Evolutionary conservation across 2,888 invertebrate genomes (phyloP).

Genomic region (Trissolcus brochymenae): DNA sequence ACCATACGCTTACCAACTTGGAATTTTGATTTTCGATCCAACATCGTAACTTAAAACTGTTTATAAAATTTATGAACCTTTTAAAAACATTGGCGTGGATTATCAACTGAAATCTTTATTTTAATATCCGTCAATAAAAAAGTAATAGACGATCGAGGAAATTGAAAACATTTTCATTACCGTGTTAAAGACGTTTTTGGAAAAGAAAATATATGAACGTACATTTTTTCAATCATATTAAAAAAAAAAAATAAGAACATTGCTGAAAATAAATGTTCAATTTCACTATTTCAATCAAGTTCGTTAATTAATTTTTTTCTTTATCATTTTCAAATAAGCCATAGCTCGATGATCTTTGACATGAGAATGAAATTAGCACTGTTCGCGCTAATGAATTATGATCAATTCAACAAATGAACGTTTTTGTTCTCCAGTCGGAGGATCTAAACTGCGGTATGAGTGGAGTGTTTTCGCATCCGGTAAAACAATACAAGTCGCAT

Average conservation of each 20-base stretch:
- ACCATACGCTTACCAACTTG: background rate
- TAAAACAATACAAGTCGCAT: conserved; percentile 14
- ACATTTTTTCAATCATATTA: too few relatives aligned
- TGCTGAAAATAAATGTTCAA: too few relatives aligned
- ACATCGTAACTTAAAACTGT: background rate
- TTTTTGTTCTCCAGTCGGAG: conserved; percentile 21
- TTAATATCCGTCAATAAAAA: too few relatives aligned
- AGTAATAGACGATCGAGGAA: too few relatives aligned
- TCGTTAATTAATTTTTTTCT: too few relatives aligned
- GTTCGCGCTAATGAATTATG: conserved; percentile 10
- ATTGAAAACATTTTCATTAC: too few relatives aligned
- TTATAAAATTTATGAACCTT: background rate
- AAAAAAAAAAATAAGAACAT: too few relatives aligned
- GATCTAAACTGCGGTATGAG: conserved; percentile 19
- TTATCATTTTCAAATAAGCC: too few relatives aligned
- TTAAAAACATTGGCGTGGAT: background rate
- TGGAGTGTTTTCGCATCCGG: conserved; percentile 27
- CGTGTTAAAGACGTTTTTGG: too few relatives aligned
- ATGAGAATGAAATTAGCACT: background rate
- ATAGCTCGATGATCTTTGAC: too few relatives aligned
- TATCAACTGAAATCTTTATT: background rate
- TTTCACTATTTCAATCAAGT: too few relatives aligned
- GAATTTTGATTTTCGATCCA: background rate
- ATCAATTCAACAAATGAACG: conserved; percentile 14
- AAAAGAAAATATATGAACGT: too few relatives aligned